These are phyloP conservation scores for Scaptodrosophila latifasciaeformis DNA, from an alignment of 2,888 invertebrate species.

Conservation along the genomic window DNA sequence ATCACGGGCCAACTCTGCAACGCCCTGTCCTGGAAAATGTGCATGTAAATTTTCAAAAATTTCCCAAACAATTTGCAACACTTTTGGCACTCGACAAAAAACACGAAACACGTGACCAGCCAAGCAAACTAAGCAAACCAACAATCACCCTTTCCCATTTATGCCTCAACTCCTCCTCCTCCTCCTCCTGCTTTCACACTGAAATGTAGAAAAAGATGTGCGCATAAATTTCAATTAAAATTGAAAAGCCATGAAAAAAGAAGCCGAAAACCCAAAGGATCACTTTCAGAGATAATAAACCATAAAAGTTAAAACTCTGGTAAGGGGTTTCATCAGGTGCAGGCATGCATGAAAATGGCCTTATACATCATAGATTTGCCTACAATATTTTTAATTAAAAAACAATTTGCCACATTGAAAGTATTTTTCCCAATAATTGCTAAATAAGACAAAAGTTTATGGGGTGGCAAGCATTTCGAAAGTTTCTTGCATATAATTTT, in stretches of 20 bases:
- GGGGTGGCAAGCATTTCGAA: not conserved
- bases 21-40: constrained; percentile 17
- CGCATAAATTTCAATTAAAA: constrained; percentile 68
- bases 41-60: constrained; percentile 50
- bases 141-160: too few relatives aligned
- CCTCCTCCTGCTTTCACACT: not conserved
- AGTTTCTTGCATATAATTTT: not conserved
- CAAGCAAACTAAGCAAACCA: not conserved
- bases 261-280: constrained; percentile 7
- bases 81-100: constrained; percentile 10
- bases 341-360: constrained; percentile 59
- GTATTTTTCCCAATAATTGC: constrained; percentile 49
- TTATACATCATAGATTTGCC: too few relatives aligned
- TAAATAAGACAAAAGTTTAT: constrained; percentile 32
- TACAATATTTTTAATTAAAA: constrained; percentile 54
- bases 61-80: constrained; percentile 44
- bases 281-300: constrained; percentile 14
- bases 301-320: constrained; percentile 34
- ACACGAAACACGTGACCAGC: not conserved
- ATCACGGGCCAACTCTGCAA: constrained; percentile 38
- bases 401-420: constrained; percentile 34
- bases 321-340: constrained; percentile 44
- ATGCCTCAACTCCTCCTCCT: too few relatives aligned
- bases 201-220: constrained; percentile 19
- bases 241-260: constrained; percentile 64